Base-by-base conservation (phyloP, 1,140 invertebrate species). In the Brachionus angularis region DNA sequence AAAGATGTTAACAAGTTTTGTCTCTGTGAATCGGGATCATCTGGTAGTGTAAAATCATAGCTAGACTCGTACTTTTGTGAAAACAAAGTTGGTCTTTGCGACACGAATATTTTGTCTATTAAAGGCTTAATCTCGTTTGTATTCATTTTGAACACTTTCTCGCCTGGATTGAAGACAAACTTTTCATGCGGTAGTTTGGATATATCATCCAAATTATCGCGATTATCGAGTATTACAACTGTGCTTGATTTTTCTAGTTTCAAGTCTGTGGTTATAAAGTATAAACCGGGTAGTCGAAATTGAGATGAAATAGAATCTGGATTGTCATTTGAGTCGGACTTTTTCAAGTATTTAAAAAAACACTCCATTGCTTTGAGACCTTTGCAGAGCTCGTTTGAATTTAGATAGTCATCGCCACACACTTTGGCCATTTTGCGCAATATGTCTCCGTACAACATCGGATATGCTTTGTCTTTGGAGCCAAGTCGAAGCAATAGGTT, bases 351-450 rank as follows among this genome's bases (percentile, higher is more conserved):
- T 52, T 58, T 53, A 25, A 71, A 71, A 58, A 71, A 71, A 5
- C 23, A 53, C 47, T 71, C 50, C 52, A 58, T 55, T 18, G 52
- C 52, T 55, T 71, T 71, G 27, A 71, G 33, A 8, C 36, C 49
- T 25, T 71, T 71, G 34, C 70, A 58, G 23, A 71, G n/a, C 27
- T 71, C 70, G 33, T 71, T 71, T 23, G 70, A 71, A 33, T 71
- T 71, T 29, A 71, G 29, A 10, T 71, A 71, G 42, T 71, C 70
- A 31, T 39, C 16, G 4, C 10, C 21, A 33, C 70, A 71, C 12
- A 71, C 70, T 18, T 58, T 53, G 21, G 70, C 49, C 49, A 71
- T 44, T 58, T 71, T 71, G 18, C 70, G 18, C 25, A 71, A 31
- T 16, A 71, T 71, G n/a, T 71, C 44, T 7, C 34, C 49, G 27